Base-by-base conservation (phyloP, 2,888 invertebrate species). In the Syrista parreyssii region DNA sequence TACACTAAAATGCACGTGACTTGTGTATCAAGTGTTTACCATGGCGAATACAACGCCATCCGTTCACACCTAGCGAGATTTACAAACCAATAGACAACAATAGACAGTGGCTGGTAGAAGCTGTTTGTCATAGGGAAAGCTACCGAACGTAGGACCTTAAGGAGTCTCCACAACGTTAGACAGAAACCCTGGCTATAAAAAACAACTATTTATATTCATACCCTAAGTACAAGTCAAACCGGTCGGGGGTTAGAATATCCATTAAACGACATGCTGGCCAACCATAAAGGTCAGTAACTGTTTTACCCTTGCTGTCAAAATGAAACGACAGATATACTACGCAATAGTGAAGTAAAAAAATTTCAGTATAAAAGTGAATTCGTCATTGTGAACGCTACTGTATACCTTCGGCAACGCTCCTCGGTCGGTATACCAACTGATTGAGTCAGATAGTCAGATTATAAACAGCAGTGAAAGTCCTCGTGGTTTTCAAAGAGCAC, bases 401-500 rank as follows among this genome's bases (percentile, higher is more conserved):
- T 55, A 55, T 55, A 55, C 55, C 55, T 9, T 55, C 55, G 55
- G 23, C 55, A 55, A 55, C 9, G 55, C 55, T 55, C 55, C 55
- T 23, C 55, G 23, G 55, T 55, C 23, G 55, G 55, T 55, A 55
- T 55, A 55, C 55, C 23, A 23, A 40, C 68, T 55, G 78, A 78
- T 78, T 73, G 68, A 76, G 76, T 78, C 76, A 73, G 68, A 75
- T 75, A 72, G 73, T 68, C 68, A 74, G 73, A 76, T 78, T 76
- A 74, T 74, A 73, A 78, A 71, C 76, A 73, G 33, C 73, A 76
- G 78, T 78, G 78, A 78, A 78, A 78, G 78, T 78, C 76, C 30
- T 33, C 68, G 30, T 76, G 78, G 76, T 74, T 78, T 76, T 74
- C 78, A 35, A 71, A 55, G 75, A 36, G 76, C 76, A 77, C 36